Base-by-base conservation (phyloP, 2,888 invertebrate species). In the Prosapia bicincta region DNA sequence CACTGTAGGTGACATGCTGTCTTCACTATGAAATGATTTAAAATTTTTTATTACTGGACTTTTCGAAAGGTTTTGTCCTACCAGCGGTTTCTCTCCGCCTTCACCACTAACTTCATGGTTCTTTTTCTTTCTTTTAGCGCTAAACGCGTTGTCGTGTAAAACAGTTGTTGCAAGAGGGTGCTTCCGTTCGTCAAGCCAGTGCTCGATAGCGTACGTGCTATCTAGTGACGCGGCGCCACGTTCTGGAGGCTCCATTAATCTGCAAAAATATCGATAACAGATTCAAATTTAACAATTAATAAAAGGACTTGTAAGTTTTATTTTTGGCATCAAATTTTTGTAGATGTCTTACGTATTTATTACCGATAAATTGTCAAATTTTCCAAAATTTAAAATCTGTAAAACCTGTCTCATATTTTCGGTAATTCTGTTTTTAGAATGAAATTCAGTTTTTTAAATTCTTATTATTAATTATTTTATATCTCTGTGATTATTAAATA, bases 221-320 rank as follows among this genome's bases (percentile, higher is more conserved):
- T 72, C 77, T 75, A 71, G 71, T 72, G 67, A 65, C 76, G 74
- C 20, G 32, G 68, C 25, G 7, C 82, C 81, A 74, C 82, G 79
- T 80, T 84, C 81, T 32, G 83, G 82, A 15, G 84, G 82, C 28
- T 83, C 80, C 30, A 83, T 81, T 32, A 84, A 82, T 78, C 84
- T 84, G 77, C 15, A 69, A 67, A 26, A 15, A n/a, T n/a, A n/a
- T n/a, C 32, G 67, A 72, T 32, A 24, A 65, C 25, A 30, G 25
- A 78, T 23, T 15, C 24, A 43, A 25, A 32, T 10, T 30, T 30
- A 66, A 68, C 6, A 6, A 68, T 5, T 6, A 68, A 6, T 68
- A 7, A 25, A 68, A 26, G 13, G n/a, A n/a, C n/a, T n/a, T n/a
- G n/a, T n/a, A n/a, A n/a, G n/a, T n/a, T n/a, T n/a, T n/a, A n/a